Conservation (phyloP, 2,113 vertebrate species). For the Lasiurus cinereus region DNA sequence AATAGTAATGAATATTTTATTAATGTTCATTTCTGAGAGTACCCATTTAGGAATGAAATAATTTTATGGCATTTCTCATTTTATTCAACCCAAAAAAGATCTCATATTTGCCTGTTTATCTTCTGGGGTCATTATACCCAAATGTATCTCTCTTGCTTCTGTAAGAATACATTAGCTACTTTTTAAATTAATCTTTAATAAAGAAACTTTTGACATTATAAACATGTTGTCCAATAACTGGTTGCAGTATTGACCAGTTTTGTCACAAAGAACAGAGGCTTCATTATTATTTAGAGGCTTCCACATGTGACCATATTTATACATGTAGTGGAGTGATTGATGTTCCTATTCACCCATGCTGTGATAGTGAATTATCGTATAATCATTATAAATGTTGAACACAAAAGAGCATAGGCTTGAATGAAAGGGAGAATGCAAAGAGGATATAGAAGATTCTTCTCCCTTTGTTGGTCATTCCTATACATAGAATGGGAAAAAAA, state of each 20-base stretch:
- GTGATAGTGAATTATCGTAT: background rate
- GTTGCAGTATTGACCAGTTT: background rate
- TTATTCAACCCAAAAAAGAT: background rate
- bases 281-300: background rate
- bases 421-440: conserved; percentile 30
- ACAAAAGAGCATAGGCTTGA: background rate
- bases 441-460: background rate
- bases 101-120: background rate
- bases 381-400: background rate
- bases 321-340: background rate
- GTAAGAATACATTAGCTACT: background rate
- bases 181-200: conserved; percentile 30
- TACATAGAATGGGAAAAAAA: conserved; percentile 31
- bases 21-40: conserved; percentile 1
- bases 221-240: background rate
- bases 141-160: conserved; percentile 23
- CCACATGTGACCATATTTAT: background rate
- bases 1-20: conserved; percentile 42
- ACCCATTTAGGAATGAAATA: conserved; percentile 30
- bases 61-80: conserved; percentile 36
- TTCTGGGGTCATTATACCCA: background rate
- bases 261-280: background rate
- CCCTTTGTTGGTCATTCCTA: background rate
- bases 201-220: conserved; percentile 33
- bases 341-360: background rate